phyloP scores from a whole-genome alignment of 2,113 vertebrate species.

The Pheucticus melanocephalus region DNA sequence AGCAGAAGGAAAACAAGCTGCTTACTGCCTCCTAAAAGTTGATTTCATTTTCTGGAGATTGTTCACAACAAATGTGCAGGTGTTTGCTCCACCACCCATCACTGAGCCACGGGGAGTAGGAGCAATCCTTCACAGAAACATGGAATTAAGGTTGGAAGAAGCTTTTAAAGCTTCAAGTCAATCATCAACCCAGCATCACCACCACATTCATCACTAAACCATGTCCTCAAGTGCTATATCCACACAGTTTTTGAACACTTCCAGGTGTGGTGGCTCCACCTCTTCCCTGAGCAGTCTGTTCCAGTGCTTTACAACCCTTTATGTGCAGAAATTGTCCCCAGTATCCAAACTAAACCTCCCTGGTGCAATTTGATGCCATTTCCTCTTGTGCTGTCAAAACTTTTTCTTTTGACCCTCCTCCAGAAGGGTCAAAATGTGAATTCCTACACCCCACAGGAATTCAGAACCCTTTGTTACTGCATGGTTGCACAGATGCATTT shows the following conservation, averaged over 20 bases:
- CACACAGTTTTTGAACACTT: not conserved
- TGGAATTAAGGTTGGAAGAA: not conserved
- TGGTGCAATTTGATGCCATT: rapidly evolving
- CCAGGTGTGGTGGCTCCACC: not conserved
- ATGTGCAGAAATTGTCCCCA: not conserved
- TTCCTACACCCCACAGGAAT: not conserved
- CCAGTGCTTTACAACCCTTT: not conserved
- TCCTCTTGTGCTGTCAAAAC: not conserved
- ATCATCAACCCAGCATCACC: not conserved
- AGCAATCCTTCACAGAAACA: not conserved
- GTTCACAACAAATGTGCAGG: not conserved
- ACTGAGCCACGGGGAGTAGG: not conserved
- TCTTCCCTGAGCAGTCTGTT: not conserved
- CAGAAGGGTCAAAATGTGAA: not conserved
- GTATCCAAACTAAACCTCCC: not conserved
- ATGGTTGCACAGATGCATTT: not conserved
- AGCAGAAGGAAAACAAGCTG: not conserved
- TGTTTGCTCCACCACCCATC: not conserved
- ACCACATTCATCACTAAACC: not conserved
- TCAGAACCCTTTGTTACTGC: not conserved
- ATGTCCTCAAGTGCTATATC: not conserved
- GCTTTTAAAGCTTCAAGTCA: not conserved
- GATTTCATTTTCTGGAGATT: not conserved
- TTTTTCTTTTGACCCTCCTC: not conserved
- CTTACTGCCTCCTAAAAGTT: not conserved